Percentiles rank a stretch among this genome's conserved stretches.
These are phyloP conservation scores for Takifugu bimaculatus DNA, from an alignment of 2,113 vertebrate species.

Conservation along the genomic window DNA sequence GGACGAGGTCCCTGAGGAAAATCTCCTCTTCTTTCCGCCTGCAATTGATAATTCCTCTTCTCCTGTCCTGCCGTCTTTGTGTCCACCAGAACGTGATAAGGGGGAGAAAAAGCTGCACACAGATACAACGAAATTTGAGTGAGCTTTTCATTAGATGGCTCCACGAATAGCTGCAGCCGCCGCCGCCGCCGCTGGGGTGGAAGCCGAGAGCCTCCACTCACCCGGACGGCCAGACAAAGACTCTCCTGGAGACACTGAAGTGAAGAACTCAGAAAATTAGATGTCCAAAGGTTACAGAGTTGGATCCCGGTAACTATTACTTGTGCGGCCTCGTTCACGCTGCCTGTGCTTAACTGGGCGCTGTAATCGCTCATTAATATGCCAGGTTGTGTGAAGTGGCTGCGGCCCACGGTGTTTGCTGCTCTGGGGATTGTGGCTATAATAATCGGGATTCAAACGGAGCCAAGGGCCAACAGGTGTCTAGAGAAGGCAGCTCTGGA, in stretches of 20 bases:
- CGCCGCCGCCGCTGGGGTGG: slow-evolving; percentile 14
- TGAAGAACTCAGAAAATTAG: slow-evolving; percentile 38
- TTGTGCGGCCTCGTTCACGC: no score
- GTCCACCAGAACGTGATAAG: slow-evolving; percentile 3
- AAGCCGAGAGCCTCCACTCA: slow-evolving; percentile 20
- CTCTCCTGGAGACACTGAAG: slow-evolving; percentile 30
- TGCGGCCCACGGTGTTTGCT: slow-evolving; percentile 10
- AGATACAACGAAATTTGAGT: slow-evolving; percentile 18
- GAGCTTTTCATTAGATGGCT: slow-evolving; percentile 9
- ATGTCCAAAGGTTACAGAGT: no score
- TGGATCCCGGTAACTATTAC: no score
- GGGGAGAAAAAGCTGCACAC: not conserved
- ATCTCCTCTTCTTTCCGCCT: slow-evolving; percentile 21
- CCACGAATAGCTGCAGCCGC: not conserved
- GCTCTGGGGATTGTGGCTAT: slow-evolving; percentile 43
- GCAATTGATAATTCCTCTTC: slow-evolving; percentile 20
- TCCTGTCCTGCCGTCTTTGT: slow-evolving; percentile 17
- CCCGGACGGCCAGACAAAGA: slow-evolving; percentile 52
- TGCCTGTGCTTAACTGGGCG: no score
- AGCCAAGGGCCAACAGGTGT: slow-evolving; percentile 70
- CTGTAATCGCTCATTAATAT: slow-evolving; percentile 2
- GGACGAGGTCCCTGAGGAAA: slow-evolving; percentile 54
- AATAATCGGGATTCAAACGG: slow-evolving; percentile 66
- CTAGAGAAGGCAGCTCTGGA: slow-evolving; percentile 61
- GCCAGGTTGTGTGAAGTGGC: not conserved